Evolutionary conservation across 1,140 invertebrate genomes (phyloP), one percentile per base, ranked within the genome.

Genomic region (Monochamus saltuarius): DNA sequence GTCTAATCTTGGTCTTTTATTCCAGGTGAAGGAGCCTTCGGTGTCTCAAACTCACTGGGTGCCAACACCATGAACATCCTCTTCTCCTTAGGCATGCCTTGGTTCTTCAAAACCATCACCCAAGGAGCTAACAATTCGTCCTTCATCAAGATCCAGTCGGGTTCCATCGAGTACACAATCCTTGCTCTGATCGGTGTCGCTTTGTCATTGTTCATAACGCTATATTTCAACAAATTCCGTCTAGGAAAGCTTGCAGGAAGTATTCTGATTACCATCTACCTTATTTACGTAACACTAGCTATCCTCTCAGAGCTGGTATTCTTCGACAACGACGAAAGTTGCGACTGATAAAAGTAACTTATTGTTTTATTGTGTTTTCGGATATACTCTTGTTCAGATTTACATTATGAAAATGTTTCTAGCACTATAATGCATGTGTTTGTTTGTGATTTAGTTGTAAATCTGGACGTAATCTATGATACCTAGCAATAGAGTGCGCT

Each of bases 31-130:
- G 90, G 86, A 13, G 85, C 88, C 29, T 93, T 94, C 82, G 91
- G 89, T 0, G 88, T 95, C 42, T 91, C 89, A 7, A 94, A 94
- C 66, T 87, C 90, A 0, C 72, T 94, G 6, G 91, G 91, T 0
- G 89, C 90, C 0, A 94, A 94, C 66, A 91, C 90, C 0, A 78
- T 95, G 68, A 91, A 92, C 56, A 92, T 94, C 52, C 72, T 94
- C 0, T 79, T 94, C n/a, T 92, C 90, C n/a, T 76, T 94, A 9
- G 90, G 90, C 1, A 68, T 93, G 10, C 91, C 91, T 0, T 95
- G 91, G 92, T 83, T 90, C 4, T 87, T 93, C 42, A 90, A 86
- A 66, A 86, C 85, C 2, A 73, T 88, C 42, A 78, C 85, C 40
- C 76, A 82, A 10, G 75, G 80, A 0, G 74, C 62, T 0, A 71